A percentile compares a stretch with the other conserved stretches of the same genome.
Evolutionary conservation across 2,888 invertebrate species (phyloP).

Genomic region (Cyaniris semiargus): DNA sequence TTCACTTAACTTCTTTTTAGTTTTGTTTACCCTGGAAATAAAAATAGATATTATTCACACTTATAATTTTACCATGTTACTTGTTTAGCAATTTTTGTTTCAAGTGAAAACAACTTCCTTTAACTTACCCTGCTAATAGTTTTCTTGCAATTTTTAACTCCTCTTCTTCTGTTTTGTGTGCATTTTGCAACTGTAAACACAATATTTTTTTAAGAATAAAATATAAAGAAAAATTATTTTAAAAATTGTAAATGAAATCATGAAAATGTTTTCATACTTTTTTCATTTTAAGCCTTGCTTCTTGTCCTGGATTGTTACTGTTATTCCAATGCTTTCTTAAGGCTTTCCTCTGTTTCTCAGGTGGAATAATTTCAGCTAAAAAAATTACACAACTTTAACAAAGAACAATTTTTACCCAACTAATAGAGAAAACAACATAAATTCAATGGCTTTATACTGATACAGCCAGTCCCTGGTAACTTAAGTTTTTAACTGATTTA

Average conservation of each 20-base stretch:
- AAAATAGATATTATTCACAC: background rate
- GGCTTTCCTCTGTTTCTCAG: slow-evolving; percentile 82
- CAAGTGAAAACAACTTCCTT: background rate
- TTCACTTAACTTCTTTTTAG: slow-evolving; percentile 67
- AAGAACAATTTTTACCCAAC: too few relatives aligned
- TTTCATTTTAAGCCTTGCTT: slow-evolving; percentile 63
- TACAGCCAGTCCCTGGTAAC: too few relatives aligned
- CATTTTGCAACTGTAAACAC: slow-evolving; percentile 61
- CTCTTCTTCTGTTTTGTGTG: slow-evolving; percentile 57
- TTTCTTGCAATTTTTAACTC: slow-evolving; percentile 64
- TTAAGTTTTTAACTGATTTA: too few relatives aligned
- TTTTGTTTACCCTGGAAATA: slow-evolving; percentile 66
- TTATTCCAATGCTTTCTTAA: slow-evolving; percentile 79
- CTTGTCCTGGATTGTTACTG: slow-evolving; percentile 66
- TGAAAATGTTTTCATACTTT: slow-evolving; percentile 48
- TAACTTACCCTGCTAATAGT: slow-evolving; percentile 60
- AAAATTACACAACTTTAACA: slow-evolving; percentile 42
- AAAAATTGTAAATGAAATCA: background rate
- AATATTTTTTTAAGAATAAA: background rate
- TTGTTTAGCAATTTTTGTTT: background rate
- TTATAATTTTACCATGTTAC: background rate
- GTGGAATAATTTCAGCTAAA: slow-evolving; percentile 84
- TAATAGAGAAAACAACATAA: too few relatives aligned
- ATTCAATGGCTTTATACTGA: too few relatives aligned
- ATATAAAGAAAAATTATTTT: too few relatives aligned